A percentile compares a stretch with the other conserved stretches of the same genome.
Evolutionary conservation across 2,797 vertebrate genomes (phyloP).

Genomic region (Ctenosaura bakeri): DNA sequence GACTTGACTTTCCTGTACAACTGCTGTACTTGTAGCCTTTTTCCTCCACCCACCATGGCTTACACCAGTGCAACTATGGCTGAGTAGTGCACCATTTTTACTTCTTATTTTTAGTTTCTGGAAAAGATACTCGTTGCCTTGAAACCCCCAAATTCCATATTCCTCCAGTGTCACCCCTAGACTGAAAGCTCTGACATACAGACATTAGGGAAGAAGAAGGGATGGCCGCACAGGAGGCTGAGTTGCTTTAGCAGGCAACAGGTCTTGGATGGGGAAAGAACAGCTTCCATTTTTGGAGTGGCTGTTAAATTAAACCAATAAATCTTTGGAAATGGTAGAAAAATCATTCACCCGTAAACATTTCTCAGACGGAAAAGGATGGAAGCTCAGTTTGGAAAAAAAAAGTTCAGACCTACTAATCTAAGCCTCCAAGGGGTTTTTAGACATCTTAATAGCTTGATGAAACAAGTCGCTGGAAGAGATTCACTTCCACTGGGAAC

Average conservation of each 20-base stretch:
- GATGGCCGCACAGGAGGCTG: background rate
- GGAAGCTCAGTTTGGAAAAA: slow-evolving; percentile 28
- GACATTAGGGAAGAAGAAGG: background rate
- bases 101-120: background rate
- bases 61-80: too few relatives aligned
- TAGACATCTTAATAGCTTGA: slow-evolving; percentile 62
- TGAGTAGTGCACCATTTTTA: too few relatives aligned
- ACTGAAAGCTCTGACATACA: rapidly evolving
- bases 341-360: slow-evolving; percentile 47
- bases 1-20: too few relatives aligned
- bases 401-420: slow-evolving; percentile 56
- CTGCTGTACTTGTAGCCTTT: too few relatives aligned
- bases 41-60: too few relatives aligned
- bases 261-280: slow-evolving; percentile 14
- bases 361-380: slow-evolving; percentile 43
- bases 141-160: background rate
- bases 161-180: background rate
- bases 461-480: slow-evolving; percentile 57
- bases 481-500: slow-evolving; percentile 47
- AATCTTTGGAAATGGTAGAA: slow-evolving; percentile 47
- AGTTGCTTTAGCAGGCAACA: background rate
- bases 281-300: slow-evolving; percentile 52
- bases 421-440: slow-evolving; percentile 49
- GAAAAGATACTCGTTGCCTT: background rate
- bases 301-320: slow-evolving; percentile 56